These are phyloP conservation scores for Molossus molossus DNA, from an alignment of 2,797 vertebrate species.

Conservation along the genomic window DNA sequence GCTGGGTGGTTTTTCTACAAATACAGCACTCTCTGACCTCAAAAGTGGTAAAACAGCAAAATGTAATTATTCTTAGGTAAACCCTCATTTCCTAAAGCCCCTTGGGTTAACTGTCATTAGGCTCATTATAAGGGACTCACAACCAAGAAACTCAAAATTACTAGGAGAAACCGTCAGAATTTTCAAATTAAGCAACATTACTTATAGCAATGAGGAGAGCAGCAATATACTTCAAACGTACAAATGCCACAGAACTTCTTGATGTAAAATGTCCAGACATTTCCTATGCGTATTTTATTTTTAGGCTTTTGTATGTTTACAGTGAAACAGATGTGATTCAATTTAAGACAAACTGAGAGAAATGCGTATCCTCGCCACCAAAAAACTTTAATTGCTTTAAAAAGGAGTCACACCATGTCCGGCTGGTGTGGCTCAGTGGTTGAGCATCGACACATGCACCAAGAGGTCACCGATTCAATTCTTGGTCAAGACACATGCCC, in stretches of 20 bases:
- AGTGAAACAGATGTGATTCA: slow-evolving; percentile 34
- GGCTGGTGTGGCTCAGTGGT: too few relatives aligned
- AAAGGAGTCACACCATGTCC: background rate
- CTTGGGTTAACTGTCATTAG: background rate
- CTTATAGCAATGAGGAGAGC: background rate
- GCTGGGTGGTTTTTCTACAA: background rate
- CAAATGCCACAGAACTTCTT: slow-evolving; percentile 24
- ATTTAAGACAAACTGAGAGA: background rate
- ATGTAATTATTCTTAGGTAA: background rate
- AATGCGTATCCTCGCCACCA: background rate
- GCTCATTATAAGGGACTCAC: background rate
- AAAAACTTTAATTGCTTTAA: slow-evolving; percentile 3
- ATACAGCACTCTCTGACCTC: background rate
- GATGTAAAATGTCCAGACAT: background rate
- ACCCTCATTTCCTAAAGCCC: background rate
- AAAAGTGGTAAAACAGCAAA: background rate
- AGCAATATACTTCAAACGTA: background rate
- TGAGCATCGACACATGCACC: too few relatives aligned
- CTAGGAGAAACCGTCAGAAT: background rate
- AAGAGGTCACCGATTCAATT: too few relatives aligned
- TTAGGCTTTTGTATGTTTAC: slow-evolving; percentile 24
- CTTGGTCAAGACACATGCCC: too few relatives aligned
- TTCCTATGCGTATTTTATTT: slow-evolving; percentile 28
- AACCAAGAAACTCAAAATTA: slow-evolving; percentile 25
- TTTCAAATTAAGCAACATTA: background rate